These are phyloP conservation scores for Pentamera pediparva DNA, from an alignment of 53 echinoderm and acorn worm genomes.

Conservation along the genomic window DNA sequence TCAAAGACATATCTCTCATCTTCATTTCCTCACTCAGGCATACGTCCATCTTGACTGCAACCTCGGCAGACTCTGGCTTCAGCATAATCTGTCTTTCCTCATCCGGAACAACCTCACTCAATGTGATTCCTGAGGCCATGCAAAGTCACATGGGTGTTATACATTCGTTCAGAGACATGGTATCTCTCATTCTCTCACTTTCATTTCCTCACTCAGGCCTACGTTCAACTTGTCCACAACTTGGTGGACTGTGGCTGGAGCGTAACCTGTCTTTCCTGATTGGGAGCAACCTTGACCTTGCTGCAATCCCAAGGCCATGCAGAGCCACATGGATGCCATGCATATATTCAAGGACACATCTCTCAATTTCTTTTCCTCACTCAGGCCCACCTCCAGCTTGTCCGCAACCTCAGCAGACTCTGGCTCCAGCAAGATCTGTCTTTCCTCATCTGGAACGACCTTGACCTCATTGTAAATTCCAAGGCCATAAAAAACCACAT, in stretches of 20 bases:
- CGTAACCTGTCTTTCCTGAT: constrained; percentile 84
- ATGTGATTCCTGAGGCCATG: no score
- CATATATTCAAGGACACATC: no score
- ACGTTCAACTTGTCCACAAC: constrained; percentile 73
- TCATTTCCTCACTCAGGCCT: constrained; percentile 48
- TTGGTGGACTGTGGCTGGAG: constrained; percentile 93
- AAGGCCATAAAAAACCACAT: constrained; percentile 80
- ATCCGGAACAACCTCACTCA: constrained; percentile 70
- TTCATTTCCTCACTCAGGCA: constrained; percentile 33
- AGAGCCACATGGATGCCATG: constrained; percentile 93
- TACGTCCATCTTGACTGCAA: constrained; percentile 78
- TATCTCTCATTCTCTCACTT: background rate
- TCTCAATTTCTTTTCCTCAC: no score
- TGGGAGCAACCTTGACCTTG: constrained; percentile 66
- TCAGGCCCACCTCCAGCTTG: no score
- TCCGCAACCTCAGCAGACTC: no score
- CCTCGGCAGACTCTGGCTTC: constrained; percentile 91
- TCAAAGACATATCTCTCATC: background rate
- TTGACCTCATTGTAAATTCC: constrained; percentile 70
- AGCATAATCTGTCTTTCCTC: constrained; percentile 87
- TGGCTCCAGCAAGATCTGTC: no score
- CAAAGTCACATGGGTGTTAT: no score
- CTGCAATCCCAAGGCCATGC: constrained; percentile 88
- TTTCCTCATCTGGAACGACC: constrained; percentile 57
- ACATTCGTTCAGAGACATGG: no score